Base-by-base conservation (phyloP, 1,140 invertebrate species). In the Drosophila bocqueti region DNA sequence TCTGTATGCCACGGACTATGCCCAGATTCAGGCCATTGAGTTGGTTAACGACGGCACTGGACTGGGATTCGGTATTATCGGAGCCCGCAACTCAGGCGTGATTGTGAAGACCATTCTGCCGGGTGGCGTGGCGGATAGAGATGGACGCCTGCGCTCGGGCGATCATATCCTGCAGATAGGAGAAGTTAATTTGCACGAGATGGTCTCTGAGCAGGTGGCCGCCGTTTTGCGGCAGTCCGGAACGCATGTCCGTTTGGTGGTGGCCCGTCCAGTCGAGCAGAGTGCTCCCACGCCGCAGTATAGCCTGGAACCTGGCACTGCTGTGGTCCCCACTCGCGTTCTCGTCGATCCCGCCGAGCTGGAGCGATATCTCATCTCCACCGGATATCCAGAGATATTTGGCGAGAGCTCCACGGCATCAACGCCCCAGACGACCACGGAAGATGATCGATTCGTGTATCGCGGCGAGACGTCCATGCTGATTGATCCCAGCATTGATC, bases 91-190 rank as follows among this genome's bases (percentile, higher is more conserved):
- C 76, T 99, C 98, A 68, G 98, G 98, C 21, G 98, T 99, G 42
- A 98, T 99, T 67, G 98, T 99, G 1, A 99, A 99, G 93, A 99
- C 98, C 13, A 99, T 99, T 74, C 94, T 99, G 46, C 97, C 98
- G 3, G 98, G 98, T 13, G 98, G 98, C 66, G 97, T 99, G 5
- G 98, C 98, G 26, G 98, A 99, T 94, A 95, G 97, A 93, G 98
- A 99, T 94, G 97, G 97, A 52, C 95, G 98, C 49, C 94, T 99
- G 36, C 97, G 97, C 84, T 98, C 97, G 91, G 98, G 98, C 18
- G 99, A 99, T 94, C 98, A 99, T 93, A 98, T 99, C 82, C 94
- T 99, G 47, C 98, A 99, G 94, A 99, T 99, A 91, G 97, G 98
- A 24, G 97, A 98, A 92, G 94, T 95, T 7, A 93, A 93, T 75